Conservation (phyloP, 2,113 vertebrate species). For the Manacus vitellinus region DNA sequence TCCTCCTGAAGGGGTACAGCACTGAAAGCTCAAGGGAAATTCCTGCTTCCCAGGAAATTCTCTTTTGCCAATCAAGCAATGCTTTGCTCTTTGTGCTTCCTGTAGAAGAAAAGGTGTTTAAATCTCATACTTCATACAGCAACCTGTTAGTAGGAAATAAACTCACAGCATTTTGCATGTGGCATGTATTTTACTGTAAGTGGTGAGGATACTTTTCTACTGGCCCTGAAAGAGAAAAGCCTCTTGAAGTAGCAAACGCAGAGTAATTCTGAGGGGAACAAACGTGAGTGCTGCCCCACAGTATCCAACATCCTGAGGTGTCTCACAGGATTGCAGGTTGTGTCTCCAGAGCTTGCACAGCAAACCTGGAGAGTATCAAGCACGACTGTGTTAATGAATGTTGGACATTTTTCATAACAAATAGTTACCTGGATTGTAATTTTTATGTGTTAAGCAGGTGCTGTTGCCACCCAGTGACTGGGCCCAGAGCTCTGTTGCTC, state of each 20-base stretch:
- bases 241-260: not conserved
- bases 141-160: not conserved
- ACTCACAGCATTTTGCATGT: not conserved
- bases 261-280: not conserved
- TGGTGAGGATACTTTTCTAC: not conserved
- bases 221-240: not conserved
- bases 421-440: not conserved
- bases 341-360: fast-evolving
- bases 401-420: not conserved
- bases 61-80: not conserved
- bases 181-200: not conserved
- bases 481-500: not conserved
- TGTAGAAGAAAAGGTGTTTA: not conserved
- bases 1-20: not conserved
- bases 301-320: not conserved
- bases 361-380: not conserved
- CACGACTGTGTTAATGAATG: fast-evolving
- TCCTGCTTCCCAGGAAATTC: not conserved
- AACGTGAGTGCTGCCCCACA: not conserved
- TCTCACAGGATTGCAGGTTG: not conserved
- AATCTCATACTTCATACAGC: not conserved
- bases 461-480: not conserved
- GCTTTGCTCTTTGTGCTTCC: not conserved
- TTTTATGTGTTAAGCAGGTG: not conserved
- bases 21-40: not conserved